These are phyloP conservation scores for Acrocephalus scirpaceus DNA, from an alignment of 2,797 vertebrate genomes.

Conservation along the genomic window DNA sequence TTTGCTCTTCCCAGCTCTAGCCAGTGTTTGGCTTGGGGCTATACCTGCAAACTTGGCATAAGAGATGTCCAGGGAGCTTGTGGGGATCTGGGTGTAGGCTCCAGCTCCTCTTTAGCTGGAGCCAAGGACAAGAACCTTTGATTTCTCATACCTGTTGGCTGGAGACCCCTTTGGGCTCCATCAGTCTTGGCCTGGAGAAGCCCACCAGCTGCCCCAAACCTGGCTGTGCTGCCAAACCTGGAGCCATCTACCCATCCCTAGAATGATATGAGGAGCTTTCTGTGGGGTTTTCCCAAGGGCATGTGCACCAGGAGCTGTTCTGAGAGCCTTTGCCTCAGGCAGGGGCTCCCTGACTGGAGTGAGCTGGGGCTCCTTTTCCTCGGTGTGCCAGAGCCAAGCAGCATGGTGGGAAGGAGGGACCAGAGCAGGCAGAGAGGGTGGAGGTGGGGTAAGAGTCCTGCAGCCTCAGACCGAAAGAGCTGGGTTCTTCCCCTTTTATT, in stretches of 20 bases:
- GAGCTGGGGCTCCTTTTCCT: not conserved
- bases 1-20: not conserved
- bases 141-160: not conserved
- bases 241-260: not conserved
- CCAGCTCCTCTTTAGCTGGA: not conserved
- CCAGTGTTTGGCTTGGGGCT: not conserved
- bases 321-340: not conserved
- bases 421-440: conserved; percentile 12
- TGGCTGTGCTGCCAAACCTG: not conserved
- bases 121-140: not conserved
- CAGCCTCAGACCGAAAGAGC: conserved; percentile 95
- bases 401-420: not conserved
- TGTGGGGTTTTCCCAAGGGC: not conserved
- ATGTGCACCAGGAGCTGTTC: not conserved
- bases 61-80: not conserved
- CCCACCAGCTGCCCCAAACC: not conserved
- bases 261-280: not conserved
- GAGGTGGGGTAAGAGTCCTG: conserved; percentile 67
- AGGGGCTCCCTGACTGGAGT: not conserved
- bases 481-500: conserved; percentile 87
- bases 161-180: not conserved
- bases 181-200: not conserved
- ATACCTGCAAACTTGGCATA: not conserved
- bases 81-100: not conserved
- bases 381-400: not conserved